Percentiles rank a stretch among this genome's conserved stretches.
Conservation (phyloP, 2,113 vertebrate genomes). For the Puntigrus tetrazona region DNA sequence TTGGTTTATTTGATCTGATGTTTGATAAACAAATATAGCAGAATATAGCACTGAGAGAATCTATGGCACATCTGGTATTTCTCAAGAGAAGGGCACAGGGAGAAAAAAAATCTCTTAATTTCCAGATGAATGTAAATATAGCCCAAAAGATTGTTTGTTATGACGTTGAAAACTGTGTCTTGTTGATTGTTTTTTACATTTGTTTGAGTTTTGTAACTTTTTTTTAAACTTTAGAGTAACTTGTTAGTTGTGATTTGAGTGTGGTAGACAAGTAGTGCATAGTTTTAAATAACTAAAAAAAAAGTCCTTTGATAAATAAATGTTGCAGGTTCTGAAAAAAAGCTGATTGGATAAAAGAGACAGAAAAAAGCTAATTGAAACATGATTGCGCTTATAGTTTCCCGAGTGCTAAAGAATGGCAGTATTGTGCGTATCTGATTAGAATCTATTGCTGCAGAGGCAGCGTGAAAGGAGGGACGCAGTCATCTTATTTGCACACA, state of each 20-base stretch:
- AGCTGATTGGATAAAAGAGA: slow-evolving; percentile 42
- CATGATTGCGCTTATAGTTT: slow-evolving; percentile 27
- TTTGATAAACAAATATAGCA: slow-evolving; percentile 39
- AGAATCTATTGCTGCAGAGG: slow-evolving; percentile 61
- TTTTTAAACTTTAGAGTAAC: slow-evolving; percentile 55
- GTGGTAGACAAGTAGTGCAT: slow-evolving; percentile 65
- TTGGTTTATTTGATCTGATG: slow-evolving; percentile 29
- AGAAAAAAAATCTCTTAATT: background rate
- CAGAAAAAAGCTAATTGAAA: slow-evolving; percentile 46
- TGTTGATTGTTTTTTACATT: slow-evolving; percentile 44
- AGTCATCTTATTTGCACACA: slow-evolving; percentile 57
- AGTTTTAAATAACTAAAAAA: slow-evolving; percentile 53
- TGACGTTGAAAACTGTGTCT: slow-evolving; percentile 63
- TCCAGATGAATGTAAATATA: slow-evolving; percentile 63
- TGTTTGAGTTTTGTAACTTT: slow-evolving; percentile 58
- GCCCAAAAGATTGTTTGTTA: slow-evolving; percentile 66
- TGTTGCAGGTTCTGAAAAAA: slow-evolving; percentile 59
- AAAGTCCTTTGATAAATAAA: slow-evolving; percentile 62
- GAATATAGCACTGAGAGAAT: slow-evolving; percentile 22
- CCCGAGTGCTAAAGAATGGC: slow-evolving; percentile 62
- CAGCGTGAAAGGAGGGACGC: slow-evolving; percentile 55
- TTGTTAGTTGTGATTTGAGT: slow-evolving; percentile 66
- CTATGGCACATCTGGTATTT: slow-evolving; percentile 24
- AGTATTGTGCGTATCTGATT: slow-evolving; percentile 75
- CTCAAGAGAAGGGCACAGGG: background rate